Evolutionary conservation across 1,140 invertebrate genomes (phyloP).

Genomic region (Ridgeia piscesae): DNA sequence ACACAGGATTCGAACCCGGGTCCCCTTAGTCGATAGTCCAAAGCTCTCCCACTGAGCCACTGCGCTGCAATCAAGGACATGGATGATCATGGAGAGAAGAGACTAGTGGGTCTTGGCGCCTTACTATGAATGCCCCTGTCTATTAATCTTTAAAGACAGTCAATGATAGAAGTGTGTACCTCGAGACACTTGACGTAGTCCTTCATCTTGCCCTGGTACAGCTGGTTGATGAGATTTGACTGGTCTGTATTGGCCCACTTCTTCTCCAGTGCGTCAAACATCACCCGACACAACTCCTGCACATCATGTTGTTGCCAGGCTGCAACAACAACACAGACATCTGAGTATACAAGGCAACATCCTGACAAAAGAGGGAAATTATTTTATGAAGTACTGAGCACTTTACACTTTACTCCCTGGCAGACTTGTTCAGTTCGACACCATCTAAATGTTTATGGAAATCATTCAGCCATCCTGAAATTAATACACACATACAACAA

Average conservation of each 20-base stretch:
- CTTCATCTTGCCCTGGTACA: conserved; percentile 81
- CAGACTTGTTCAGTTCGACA: no score
- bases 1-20: no score
- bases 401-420: no score
- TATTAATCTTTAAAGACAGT: not conserved
- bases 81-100: not conserved
- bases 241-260: conserved; percentile 84
- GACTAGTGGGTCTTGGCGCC: not conserved
- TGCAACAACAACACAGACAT: conserved; percentile 29
- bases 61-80: conserved; percentile 5
- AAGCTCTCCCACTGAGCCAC: no score
- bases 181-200: conserved; percentile 91
- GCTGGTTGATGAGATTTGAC: conserved; percentile 77
- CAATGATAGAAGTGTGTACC: conserved; percentile 36
- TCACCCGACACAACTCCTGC: conserved; percentile 85
- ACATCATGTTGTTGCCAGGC: conserved; percentile 93
- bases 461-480: no score
- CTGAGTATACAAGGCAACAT: not conserved
- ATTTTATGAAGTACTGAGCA: no score
- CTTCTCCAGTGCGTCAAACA: conserved; percentile 88
- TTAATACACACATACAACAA: no score
- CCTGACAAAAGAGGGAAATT: not conserved
- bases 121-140: no score
- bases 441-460: no score
- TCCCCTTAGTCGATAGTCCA: no score